Evolutionary conservation across 1,140 invertebrate species (phyloP).

Genomic region (Neotoxoptera formosana): DNA sequence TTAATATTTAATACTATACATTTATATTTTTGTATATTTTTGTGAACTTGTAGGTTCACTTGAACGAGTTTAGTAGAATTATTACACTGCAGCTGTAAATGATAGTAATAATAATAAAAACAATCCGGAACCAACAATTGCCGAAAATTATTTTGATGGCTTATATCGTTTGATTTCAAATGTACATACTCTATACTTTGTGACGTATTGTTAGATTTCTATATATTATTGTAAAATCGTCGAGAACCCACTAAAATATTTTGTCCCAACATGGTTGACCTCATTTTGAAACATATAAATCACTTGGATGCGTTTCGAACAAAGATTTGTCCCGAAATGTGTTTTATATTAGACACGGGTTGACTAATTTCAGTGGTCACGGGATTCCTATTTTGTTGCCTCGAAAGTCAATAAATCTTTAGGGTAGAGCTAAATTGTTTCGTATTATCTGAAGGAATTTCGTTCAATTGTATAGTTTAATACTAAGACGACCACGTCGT

Average conservation of each 20-base stretch:
- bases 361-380: conserved; percentile 8
- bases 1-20: too few species aligned
- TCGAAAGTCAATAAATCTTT: neutral
- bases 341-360: neutral
- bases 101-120: neutral
- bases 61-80: neutral
- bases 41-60: neutral
- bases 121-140: neutral
- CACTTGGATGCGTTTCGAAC: neutral
- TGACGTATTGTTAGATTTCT: neutral
- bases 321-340: neutral
- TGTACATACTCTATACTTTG: neutral
- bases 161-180: neutral
- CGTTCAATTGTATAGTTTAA: neutral
- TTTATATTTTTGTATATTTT: too few species aligned
- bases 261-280: neutral
- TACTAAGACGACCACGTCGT: neutral
- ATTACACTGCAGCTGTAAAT: neutral
- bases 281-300: neutral
- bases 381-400: neutral
- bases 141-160: neutral
- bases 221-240: neutral
- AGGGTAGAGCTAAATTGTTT: neutral
- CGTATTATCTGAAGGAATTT: neutral
- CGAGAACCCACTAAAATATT: neutral